Base-by-base conservation (phyloP, 2,888 invertebrate species). In the Bellardia pandia region DNA sequence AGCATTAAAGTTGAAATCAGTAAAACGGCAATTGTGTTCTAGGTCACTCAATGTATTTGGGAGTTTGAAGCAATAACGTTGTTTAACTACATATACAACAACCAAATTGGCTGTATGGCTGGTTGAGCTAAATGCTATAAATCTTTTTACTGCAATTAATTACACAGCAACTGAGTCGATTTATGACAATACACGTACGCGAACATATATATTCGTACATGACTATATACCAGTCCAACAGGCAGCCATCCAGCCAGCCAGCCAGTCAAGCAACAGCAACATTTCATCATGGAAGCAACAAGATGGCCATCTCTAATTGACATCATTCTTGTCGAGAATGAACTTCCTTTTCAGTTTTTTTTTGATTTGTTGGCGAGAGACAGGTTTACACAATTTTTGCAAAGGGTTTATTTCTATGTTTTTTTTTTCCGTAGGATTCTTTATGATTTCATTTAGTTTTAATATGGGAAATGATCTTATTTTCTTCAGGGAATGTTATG, bases 301-400 rank as follows among this genome's bases (percentile, higher is more conserved):
- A 87, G 87, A 85, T 85, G 74, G 77, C 62, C 81, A 75, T 85
- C 75, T 78, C 87, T 87, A 87, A 87, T 87, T 87, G 87, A 87
- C 85, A 85, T 87, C 48, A 74, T 87, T 81, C 77, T 78, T 74
- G 81, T 77, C 77, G 74, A 81, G 74, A 64, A 66, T 78, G 68
- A 81, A 87, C 84, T 84, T 85, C 85, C 87, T 81, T 48, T 74
- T 7, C 40, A 23, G 45, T 45, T 45, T 45, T 2, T 9, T 45
- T 8, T 45, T 30, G 42, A 9, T 8, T 45, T 30, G 42, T 14
- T 11, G 13, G 2, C 4, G 33, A 30, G 14, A 68, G 33, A 30
- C 40, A 14, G 16, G 45, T 60, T 69, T 11, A 16, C 33, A 8
- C 40, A 13, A 74, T 58, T 58, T 23, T 6, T n/a, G 33, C 30